Evolutionary conservation across 2,113 vertebrate species (phyloP).

Genomic region (Thalassoma bifasciatum): DNA sequence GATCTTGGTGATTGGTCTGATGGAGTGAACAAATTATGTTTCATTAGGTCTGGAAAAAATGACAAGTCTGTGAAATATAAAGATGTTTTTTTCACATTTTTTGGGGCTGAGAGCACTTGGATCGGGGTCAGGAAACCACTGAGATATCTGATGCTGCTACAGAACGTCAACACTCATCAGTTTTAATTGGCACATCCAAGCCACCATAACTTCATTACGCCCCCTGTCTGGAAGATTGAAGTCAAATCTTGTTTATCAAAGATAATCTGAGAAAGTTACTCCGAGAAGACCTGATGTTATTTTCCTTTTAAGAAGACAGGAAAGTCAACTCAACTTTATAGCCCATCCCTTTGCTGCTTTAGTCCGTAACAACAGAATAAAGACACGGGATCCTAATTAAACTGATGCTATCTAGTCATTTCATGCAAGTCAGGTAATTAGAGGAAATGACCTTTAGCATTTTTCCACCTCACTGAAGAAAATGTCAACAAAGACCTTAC

Average conservation of each 20-base stretch:
- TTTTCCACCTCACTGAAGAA: background rate
- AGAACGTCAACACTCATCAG: background rate
- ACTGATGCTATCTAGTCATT: background rate
- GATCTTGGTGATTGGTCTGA: background rate
- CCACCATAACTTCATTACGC: background rate
- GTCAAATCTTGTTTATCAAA: background rate
- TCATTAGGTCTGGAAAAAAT: background rate
- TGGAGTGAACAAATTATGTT: background rate
- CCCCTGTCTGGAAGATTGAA: background rate
- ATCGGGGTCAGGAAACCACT: background rate
- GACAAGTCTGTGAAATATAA: too few relatives aligned
- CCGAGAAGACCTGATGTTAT: background rate
- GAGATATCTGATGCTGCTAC: too few relatives aligned
- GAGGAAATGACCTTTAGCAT: background rate
- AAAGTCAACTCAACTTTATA: background rate
- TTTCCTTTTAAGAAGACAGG: background rate
- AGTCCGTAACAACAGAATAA: background rate
- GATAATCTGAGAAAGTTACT: too few relatives aligned
- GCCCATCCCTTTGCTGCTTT: background rate
- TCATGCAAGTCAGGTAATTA: background rate
- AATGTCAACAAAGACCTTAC: slow-evolving; percentile 16
- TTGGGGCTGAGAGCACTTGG: too few relatives aligned
- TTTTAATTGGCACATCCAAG: background rate
- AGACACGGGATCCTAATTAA: background rate
- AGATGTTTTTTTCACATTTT: too few relatives aligned